Percentiles rank a stretch among this genome's conserved stretches.
Evolutionary conservation across 2,797 vertebrate genomes (phyloP).

Genomic region (Meda fulgida): DNA sequence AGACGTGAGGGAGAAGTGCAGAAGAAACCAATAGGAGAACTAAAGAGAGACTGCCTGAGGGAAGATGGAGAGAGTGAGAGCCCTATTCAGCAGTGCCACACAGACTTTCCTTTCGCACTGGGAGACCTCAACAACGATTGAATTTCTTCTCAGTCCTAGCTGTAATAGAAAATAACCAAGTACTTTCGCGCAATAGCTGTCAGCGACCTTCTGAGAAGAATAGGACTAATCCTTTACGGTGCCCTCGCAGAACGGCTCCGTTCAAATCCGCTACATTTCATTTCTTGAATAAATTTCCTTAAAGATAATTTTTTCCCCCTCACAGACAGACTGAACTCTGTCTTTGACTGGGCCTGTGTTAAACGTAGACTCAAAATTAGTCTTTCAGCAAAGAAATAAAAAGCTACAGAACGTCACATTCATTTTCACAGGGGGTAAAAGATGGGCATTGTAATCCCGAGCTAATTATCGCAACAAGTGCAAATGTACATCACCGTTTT

Average conservation of each 20-base stretch:
- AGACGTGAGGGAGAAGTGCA: conserved; percentile 39
- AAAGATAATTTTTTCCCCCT: conserved; percentile 59
- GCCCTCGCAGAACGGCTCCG: conserved; percentile 62
- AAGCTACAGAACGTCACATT: neutral
- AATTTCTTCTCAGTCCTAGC: conserved; percentile 42
- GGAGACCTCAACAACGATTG: conserved; percentile 31
- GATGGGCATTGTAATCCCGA: conserved; percentile 33
- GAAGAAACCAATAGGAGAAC: conserved; percentile 44
- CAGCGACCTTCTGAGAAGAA: conserved; percentile 38
- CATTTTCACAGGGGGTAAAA: conserved; percentile 18
- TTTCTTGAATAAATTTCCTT: conserved; percentile 72
- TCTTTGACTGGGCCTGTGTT: neutral
- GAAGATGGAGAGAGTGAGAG: conserved; percentile 39
- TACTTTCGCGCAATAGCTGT: conserved; percentile 40
- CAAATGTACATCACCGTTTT: conserved; percentile 48
- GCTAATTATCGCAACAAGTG: conserved; percentile 41
- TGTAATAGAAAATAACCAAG: conserved; percentile 51
- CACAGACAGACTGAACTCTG: conserved; percentile 8
- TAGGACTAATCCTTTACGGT: conserved; percentile 40
- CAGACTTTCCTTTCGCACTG: conserved; percentile 35
- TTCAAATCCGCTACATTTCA: conserved; percentile 71
- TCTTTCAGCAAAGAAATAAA: neutral
- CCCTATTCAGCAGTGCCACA: conserved; percentile 36
- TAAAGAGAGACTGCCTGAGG: conserved; percentile 31
- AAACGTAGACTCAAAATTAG: neutral